Evolutionary conservation across 2,797 vertebrate genomes (phyloP).

Genomic region (Todus mexicanus): DNA sequence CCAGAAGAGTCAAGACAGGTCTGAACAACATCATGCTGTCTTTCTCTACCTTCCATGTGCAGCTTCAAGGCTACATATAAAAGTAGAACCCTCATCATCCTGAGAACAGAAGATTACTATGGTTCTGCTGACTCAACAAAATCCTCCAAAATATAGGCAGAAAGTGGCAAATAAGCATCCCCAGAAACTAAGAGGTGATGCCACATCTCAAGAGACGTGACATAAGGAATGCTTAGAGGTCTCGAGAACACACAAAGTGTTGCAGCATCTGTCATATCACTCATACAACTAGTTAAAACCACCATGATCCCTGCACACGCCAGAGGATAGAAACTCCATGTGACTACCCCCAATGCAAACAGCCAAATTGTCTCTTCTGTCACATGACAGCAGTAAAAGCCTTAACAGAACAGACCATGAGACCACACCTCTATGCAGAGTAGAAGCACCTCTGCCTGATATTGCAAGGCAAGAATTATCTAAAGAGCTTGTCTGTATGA

Average conservation of each 20-base stretch:
- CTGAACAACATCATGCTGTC: neutral
- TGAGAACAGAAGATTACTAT: neutral
- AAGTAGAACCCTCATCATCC: neutral
- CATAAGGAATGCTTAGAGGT: neutral
- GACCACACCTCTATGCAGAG: neutral
- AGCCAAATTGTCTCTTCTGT: neutral
- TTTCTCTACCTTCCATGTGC: neutral
- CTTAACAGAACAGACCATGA: neutral
- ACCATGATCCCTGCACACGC: fast-evolving
- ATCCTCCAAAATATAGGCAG: neutral
- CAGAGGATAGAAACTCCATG: neutral
- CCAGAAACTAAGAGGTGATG: too few species aligned
- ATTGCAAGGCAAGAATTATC: neutral
- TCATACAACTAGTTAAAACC: neutral
- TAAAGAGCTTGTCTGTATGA: fast-evolving
- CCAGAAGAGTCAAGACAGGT: too few species aligned
- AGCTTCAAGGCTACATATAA: neutral
- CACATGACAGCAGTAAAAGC: neutral
- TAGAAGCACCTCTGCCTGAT: neutral
- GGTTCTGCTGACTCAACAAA: neutral
- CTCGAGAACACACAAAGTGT: fast-evolving
- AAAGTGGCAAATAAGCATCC: neutral
- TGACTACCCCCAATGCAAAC: neutral
- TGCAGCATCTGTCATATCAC: neutral
- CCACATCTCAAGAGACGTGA: neutral